A percentile compares a stretch with the other conserved stretches of the same genome.
phyloP scores from a whole-genome alignment of 2,888 invertebrate genomes.

The Diarsia mendica region DNA sequence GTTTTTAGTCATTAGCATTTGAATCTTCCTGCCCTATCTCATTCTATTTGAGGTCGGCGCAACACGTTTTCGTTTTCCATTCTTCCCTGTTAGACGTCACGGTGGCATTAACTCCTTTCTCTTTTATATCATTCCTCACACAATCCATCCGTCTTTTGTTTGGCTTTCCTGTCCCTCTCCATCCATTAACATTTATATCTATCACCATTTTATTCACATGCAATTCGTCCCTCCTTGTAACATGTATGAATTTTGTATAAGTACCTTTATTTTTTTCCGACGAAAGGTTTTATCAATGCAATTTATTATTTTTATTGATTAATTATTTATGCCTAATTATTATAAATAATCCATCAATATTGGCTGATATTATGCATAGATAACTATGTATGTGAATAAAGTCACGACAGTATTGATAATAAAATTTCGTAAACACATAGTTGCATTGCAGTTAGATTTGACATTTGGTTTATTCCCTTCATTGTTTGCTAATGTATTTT shows the following conservation, averaged over 20 bases:
- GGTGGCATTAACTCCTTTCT: no score
- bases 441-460: background rate
- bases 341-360: slow-evolving; percentile 2
- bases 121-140: no score
- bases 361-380: background rate
- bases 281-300: background rate
- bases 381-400: background rate
- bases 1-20: background rate
- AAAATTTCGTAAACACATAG: background rate
- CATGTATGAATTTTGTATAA: no score
- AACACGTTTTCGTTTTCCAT: no score
- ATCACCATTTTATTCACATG: no score
- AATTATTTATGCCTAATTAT: background rate
- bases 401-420: background rate
- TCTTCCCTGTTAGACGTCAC: no score
- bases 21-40: background rate
- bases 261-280: background rate
- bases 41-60: no score
- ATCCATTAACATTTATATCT: no score
- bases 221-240: no score
- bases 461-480: background rate
- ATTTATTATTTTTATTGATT: slow-evolving; percentile 7
- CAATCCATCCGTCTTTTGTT: no score
- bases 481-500: slow-evolving; percentile 10
- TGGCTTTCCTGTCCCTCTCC: no score